These are phyloP conservation scores for Mythimna pallens DNA, from an alignment of 2,888 invertebrate genomes.

Conservation along the genomic window DNA sequence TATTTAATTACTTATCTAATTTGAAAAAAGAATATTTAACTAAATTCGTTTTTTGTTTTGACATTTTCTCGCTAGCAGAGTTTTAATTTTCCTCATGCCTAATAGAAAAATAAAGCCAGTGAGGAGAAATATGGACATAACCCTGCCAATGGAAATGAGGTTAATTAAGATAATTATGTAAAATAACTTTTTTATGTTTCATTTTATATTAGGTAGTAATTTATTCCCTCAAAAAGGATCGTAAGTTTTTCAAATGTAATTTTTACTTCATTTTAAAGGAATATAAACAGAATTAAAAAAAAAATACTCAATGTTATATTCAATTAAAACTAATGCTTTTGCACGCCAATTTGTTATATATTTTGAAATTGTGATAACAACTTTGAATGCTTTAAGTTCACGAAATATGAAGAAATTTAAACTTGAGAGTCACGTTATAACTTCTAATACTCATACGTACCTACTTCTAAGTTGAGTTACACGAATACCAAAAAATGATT, in stretches of 20 bases:
- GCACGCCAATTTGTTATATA: too few relatives aligned
- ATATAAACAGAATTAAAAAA: not conserved
- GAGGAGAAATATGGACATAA: not conserved
- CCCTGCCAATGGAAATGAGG: not conserved
- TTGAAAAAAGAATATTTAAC: too few relatives aligned
- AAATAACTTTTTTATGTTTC: not conserved
- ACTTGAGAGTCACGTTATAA: constrained; percentile 6
- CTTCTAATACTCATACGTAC: too few relatives aligned
- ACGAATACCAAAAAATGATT: too few relatives aligned
- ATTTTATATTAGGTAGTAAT: not conserved
- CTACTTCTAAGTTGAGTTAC: too few relatives aligned
- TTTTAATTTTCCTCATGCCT: not conserved
- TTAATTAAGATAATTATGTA: not conserved
- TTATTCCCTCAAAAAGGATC: not conserved
- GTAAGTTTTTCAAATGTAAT: not conserved
- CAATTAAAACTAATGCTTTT: too few relatives aligned
- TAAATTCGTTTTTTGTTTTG: not conserved
- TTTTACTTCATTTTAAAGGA: not conserved
- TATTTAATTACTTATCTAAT: not conserved
- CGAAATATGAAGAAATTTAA: constrained; percentile 1
- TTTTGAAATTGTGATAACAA: too few relatives aligned
- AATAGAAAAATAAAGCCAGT: not conserved
- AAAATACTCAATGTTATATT: too few relatives aligned
- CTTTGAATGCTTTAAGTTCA: too few relatives aligned
- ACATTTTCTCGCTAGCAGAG: not conserved